Conservation (phyloP, 2,888 invertebrate species). For the Parochlus steinenii region DNA sequence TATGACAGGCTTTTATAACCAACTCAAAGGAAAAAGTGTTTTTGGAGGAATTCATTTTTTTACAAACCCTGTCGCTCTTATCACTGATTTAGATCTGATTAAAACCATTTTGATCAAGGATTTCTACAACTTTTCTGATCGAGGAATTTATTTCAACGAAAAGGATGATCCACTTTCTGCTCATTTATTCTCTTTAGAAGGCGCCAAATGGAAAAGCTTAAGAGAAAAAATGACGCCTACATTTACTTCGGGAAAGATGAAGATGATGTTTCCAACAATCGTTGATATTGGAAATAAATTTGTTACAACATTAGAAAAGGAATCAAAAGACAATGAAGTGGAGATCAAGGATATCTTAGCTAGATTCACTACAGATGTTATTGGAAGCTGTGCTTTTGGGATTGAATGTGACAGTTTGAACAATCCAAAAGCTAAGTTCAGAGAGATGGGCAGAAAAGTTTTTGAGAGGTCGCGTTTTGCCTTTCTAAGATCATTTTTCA, state of each 20-base stretch:
- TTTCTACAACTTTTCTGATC: slow-evolving; percentile 22
- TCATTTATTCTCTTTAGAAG: slow-evolving; percentile 2
- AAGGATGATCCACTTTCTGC: slow-evolving; percentile 26
- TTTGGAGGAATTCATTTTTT: slow-evolving; percentile 11
- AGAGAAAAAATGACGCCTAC: slow-evolving; percentile 4
- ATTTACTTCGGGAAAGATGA: slow-evolving; percentile 9
- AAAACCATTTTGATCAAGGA: slow-evolving; percentile 20
- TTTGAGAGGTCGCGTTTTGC: background rate
- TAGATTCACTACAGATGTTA: slow-evolving; percentile 10
- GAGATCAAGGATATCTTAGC: slow-evolving; percentile 4
- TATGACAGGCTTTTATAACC: slow-evolving; percentile 2
- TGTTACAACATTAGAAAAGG: background rate
- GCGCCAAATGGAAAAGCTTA: slow-evolving; percentile 7
- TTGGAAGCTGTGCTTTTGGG: slow-evolving; percentile 12
- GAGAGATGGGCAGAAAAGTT: slow-evolving; percentile 1
- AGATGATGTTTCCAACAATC: slow-evolving; percentile 4
- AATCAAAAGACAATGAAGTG: background rate
- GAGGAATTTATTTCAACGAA: slow-evolving; percentile 23
- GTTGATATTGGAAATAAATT: slow-evolving; percentile 1
- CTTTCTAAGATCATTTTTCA: background rate
- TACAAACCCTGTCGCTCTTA: slow-evolving; percentile 6
- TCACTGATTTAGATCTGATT: slow-evolving; percentile 17
- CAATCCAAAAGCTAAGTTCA: slow-evolving; percentile 1
- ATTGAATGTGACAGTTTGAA: slow-evolving; percentile 9
- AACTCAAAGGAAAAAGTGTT: slow-evolving; percentile 2